Percentiles rank a stretch among this genome's conserved stretches.
Evolutionary conservation across 2,113 vertebrate species (phyloP).

Genomic region (Zeus faber): DNA sequence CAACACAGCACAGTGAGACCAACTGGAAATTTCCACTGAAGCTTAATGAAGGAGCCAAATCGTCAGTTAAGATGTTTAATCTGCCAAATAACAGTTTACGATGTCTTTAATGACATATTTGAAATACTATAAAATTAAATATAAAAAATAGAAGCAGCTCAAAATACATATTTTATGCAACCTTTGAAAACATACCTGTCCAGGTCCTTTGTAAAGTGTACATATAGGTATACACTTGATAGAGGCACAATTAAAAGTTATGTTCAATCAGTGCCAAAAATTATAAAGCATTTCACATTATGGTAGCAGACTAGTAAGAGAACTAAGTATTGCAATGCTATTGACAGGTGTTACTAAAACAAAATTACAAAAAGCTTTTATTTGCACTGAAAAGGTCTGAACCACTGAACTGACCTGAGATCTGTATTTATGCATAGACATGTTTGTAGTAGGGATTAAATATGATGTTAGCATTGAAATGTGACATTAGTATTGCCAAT

Average conservation of each 20-base stretch:
- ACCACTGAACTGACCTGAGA: background rate
- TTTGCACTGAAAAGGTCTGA: background rate
- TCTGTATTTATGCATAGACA: background rate
- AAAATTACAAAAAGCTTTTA: background rate
- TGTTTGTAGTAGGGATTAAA: too few species aligned
- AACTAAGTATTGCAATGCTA: background rate
- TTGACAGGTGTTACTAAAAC: background rate
- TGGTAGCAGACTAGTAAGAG: background rate
- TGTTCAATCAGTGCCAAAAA: too few species aligned
- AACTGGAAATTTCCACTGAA: too few species aligned
- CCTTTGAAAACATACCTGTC: conserved; percentile 16
- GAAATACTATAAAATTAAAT: conserved; percentile 30
- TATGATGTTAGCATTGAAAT: background rate
- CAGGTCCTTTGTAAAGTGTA: conserved; percentile 11
- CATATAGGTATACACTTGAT: too few species aligned
- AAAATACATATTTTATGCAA: conserved; percentile 32
- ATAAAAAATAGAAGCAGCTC: conserved; percentile 49
- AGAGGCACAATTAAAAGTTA: too few species aligned
- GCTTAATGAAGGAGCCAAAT: background rate
- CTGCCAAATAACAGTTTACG: background rate
- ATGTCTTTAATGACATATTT: background rate
- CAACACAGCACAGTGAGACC: background rate
- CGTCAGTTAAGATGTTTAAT: background rate
- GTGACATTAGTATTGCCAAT: too few species aligned
- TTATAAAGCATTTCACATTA: background rate